Evolutionary conservation across 2,888 invertebrate genomes (phyloP), one percentile per base, ranked within the genome.

Genomic region (Hoplodrina blanda): DNA sequence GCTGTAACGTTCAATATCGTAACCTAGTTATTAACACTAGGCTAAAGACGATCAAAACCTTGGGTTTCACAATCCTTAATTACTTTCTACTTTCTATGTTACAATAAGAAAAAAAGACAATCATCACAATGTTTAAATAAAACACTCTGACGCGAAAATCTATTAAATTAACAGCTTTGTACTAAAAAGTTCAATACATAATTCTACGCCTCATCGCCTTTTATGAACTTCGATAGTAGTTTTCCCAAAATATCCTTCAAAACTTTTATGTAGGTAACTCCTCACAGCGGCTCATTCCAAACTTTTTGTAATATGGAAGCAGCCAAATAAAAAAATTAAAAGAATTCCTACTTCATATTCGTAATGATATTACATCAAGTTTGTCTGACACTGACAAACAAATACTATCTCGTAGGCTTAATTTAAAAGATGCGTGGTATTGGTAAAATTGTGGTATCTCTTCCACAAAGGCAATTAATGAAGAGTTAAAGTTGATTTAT

Each of bases 341-440:
- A 61, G 20, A 49, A 81, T 66, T 57, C 57, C 2, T n/a, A 52
- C 59, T 20, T 57, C 30, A 17, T 46, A 17, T 46, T 46, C 46
- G 17, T 46, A 46, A 8, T 53, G 41, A 37, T 8, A 65, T 41
- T 46, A 55, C 33, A 54, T 86, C 73, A 84, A 33, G 10, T 46
- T 15, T 55, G 25, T 46, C 33, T 69, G 66, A 71, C 79, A 78
- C 6, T 83, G 83, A 77, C 79, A 82, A 76, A 69, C n/a, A 67
- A 64, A 46, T 46, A n/a, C 17, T 69, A 85, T 87, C 90, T 62
- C 78, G 88, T 85, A 71, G 91, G 91, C 85, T 77, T 59, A 66
- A 73, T 73, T 75, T 59, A 67, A 69, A 80, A 65, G 54, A 78
- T 73, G 46, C 46, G 17, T 46, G 46, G 4, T 46, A 46, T 46